Conservation (phyloP, 2,888 invertebrate genomes). For the Conus canariensis region DNA sequence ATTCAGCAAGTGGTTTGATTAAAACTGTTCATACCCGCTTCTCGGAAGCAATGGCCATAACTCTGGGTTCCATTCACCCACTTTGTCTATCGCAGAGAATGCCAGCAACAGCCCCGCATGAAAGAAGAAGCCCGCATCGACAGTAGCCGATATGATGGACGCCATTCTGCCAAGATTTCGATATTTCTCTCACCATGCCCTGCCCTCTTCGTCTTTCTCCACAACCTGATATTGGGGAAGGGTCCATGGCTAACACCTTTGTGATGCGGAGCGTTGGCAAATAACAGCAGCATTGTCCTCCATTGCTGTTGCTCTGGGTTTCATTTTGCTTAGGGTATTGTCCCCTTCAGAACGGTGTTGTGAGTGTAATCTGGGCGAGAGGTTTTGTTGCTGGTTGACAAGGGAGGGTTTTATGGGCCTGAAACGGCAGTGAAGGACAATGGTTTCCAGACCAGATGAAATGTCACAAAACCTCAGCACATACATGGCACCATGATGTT, state of each 20-base stretch:
- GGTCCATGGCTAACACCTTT: not conserved
- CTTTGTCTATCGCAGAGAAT: not conserved
- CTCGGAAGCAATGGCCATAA: not conserved
- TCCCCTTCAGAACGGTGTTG: too few species aligned
- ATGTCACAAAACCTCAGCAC: not conserved
- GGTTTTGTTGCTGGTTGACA: too few species aligned
- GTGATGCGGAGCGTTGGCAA: too few species aligned
- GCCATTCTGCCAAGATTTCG: not conserved
- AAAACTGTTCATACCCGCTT: not conserved
- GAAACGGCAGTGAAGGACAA: too few species aligned
- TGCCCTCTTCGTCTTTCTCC: not conserved
- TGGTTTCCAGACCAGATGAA: not conserved
- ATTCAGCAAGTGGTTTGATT: constrained; percentile 24
- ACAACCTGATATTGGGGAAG: not conserved
- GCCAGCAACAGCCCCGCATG: not conserved
- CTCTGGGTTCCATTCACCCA: not conserved
- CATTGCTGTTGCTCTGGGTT: too few species aligned
- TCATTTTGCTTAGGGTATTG: too few species aligned
- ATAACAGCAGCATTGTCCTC: too few species aligned
- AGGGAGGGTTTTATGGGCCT: too few species aligned
- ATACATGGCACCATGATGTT: not conserved
- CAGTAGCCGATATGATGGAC: not conserved
- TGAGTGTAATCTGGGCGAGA: too few species aligned
- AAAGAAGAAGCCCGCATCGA: not conserved
- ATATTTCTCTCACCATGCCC: not conserved